Evolutionary conservation across 2,113 vertebrate species (phyloP).

Genomic region (Puntigrus tetrazona): DNA sequence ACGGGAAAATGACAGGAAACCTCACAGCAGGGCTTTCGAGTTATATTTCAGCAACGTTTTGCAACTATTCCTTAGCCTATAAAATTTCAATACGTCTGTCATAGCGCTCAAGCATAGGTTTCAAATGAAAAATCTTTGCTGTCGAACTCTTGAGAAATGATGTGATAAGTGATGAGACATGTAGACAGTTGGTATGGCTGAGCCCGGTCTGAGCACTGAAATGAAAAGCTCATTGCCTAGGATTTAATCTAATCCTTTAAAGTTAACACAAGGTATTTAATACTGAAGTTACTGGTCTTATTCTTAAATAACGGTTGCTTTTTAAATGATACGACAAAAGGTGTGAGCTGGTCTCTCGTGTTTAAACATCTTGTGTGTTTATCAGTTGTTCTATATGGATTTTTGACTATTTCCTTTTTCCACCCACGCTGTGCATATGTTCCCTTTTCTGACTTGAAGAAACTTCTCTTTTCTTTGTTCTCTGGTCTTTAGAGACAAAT

Average conservation of each 20-base stretch:
- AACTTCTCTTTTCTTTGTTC: constrained; percentile 65
- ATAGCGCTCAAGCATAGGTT: background rate
- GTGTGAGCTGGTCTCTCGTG: background rate
- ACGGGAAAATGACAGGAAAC: constrained; percentile 87
- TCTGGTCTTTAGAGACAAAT: constrained; percentile 77
- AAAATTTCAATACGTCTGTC: constrained; percentile 65
- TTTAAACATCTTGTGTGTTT: background rate
- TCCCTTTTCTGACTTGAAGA: constrained; percentile 45
- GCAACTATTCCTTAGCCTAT: constrained; percentile 74
- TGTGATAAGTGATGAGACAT: constrained; percentile 80
- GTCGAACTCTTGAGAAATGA: constrained; percentile 54
- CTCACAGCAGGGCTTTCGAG: constrained; percentile 83
- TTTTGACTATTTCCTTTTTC: background rate
- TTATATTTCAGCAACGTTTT: constrained; percentile 83
- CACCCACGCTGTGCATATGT: background rate
- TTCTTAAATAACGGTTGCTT: background rate
- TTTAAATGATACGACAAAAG: background rate
- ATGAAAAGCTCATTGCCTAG: constrained; percentile 76
- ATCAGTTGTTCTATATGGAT: background rate
- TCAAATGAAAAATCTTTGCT: background rate
- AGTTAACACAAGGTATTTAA: constrained; percentile 71
- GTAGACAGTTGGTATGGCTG: constrained; percentile 79
- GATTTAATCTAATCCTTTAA: constrained; percentile 77
- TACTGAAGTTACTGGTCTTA: constrained; percentile 61
- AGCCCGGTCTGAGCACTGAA: constrained; percentile 72